phyloP scores from a whole-genome alignment of 2,113 vertebrate genomes.

The Chamaea fasciata region DNA sequence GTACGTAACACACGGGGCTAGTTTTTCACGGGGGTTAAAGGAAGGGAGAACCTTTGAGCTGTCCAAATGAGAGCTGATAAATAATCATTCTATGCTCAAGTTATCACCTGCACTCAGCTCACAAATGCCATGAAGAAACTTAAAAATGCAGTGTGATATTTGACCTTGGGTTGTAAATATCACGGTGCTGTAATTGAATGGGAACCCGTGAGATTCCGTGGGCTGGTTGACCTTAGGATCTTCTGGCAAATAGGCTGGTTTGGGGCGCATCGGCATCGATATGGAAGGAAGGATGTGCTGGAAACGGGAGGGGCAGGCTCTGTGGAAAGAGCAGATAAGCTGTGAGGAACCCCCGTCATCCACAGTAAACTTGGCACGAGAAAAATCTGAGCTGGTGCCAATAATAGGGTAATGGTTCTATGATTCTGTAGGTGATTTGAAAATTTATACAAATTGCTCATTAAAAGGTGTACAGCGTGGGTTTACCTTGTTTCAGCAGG shows the following conservation, averaged over 20 bases:
- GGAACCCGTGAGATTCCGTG: neutral
- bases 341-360: rapidly evolving
- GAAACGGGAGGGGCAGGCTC: neutral
- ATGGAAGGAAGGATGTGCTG: neutral
- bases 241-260: neutral
- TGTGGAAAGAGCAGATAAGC: neutral
- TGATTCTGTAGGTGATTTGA: neutral
- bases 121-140: neutral
- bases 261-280: neutral
- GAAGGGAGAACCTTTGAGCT: neutral
- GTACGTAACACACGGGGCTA: neutral
- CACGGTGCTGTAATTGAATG: neutral
- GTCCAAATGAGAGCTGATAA: neutral
- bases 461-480: neutral
- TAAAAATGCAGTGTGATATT: neutral
- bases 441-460: neutral
- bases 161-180: neutral
- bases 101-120: neutral
- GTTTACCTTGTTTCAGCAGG: neutral
- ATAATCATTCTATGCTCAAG: neutral
- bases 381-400: neutral
- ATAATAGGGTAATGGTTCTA: neutral
- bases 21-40: neutral
- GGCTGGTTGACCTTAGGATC: neutral
- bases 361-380: neutral